Evolutionary conservation across 2,888 invertebrate species (phyloP), one percentile per base, ranked within the genome.

Genomic region (Stenchaetothrips biformis): DNA sequence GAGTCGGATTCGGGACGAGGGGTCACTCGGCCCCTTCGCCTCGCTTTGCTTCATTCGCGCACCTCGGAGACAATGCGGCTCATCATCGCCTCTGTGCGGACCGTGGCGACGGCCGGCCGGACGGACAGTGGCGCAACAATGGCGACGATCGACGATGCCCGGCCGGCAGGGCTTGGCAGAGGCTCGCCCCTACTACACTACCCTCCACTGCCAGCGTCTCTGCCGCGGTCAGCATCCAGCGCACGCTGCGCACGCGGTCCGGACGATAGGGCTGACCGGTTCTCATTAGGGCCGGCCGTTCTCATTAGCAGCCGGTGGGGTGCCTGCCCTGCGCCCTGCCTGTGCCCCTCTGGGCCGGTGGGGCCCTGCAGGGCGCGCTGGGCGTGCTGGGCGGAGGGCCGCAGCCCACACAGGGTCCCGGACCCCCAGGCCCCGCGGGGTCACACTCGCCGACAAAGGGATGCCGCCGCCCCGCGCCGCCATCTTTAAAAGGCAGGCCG

Each of bases 401-500:
- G 59, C 59, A 53, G n/a, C 67, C 67, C 67, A 21, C 67, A 37
- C 67, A 8, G 67, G 67, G 21, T 25, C 25, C 67, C 25, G 21
- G 37, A 4, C 13, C 53, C 53, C 53, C 53, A 53, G 53, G 13
- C 67, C 67, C 67, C 67, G 67, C 67, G 67, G 67, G 67, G 67
- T 74, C 67, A 7, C 67, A 6, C 67, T 7, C 21, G 67, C 67
- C 67, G 67, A 74, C 67, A 74, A 74, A 74, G 67, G 67, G 67
- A 74, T 74, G 67, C 67, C 67, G 67, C 21, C 7, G 67, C 7
- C 16, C 37, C 7, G 67, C 7, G 11, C 53, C 25, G 67, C 67
- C 67, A 74, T 74, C 67, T 74, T 74, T 74, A 74, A 74, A 74
- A 74, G 67, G 67, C 67, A 25, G 67, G 2, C 67, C 67, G 25